Evolutionary conservation across 1,140 invertebrate genomes (phyloP), one percentile per base, ranked within the genome.

Genomic region (Drosophila orena): DNA sequence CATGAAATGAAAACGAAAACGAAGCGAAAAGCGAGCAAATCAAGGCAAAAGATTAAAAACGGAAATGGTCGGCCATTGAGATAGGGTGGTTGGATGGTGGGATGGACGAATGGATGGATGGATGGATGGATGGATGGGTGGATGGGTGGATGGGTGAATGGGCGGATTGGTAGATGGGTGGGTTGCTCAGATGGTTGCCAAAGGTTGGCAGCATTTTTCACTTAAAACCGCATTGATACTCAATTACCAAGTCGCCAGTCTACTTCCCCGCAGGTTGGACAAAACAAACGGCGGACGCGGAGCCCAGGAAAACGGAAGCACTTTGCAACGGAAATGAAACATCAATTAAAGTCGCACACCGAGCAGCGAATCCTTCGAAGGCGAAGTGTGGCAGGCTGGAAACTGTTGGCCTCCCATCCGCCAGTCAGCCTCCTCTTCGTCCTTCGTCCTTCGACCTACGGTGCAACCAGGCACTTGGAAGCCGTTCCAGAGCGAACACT

Each of bases 171-270:
- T 10, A 12, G 46, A 14, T 3, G 42, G 47, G 8, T 37, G 22
- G 24, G 14, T n/a, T 5, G 22, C 22, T 4, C 30, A 8, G 30
- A n/a, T 1, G 47, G 27, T 11, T 5, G 27, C 40, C 47, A 69
- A 47, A 17, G 68, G 42, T 44, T 64, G 66, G 37, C 50, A 77
- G 72, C 72, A 91, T 91, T 91, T 91, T 91, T 91, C 89, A 91
- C 89, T 91, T 91, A 85, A 89, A 91, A 91, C 89, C 89, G 64
- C 89, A 91, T 91, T 91, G 89, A 91, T 91, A 91, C 89, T 91
- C 89, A 91, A 91, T 91, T 91, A 91, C 84, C 56, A 70, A 73
- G 59, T 70, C 50, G 74, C 47, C 46, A 42, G 44, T 27, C 42
- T 46, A 57, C 27, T 40, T 24, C 24, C 24, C 43, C 30, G 30